These are phyloP conservation scores for Parazoanthus darwini DNA, from an alignment of 92 coral and sea anemone species.

Conservation along the genomic window DNA sequence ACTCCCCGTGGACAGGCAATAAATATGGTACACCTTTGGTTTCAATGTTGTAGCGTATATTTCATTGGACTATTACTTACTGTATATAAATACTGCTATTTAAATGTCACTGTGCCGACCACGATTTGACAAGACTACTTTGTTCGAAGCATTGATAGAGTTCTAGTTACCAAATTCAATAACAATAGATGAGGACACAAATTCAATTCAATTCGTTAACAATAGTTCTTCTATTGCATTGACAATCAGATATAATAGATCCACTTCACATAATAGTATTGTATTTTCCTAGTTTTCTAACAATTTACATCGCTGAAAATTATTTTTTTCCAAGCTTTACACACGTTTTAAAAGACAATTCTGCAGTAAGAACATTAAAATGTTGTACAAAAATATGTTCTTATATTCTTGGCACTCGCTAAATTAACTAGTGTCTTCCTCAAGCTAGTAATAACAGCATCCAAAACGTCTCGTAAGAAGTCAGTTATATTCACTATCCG, in stretches of 20 bases:
- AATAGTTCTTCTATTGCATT: not conserved
- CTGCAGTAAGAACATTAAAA: conserved; percentile 3
- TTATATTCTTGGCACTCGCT: conserved; percentile 17
- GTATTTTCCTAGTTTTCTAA: not conserved
- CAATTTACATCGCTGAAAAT: not conserved
- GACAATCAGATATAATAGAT: not conserved
- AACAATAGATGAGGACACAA: not conserved
- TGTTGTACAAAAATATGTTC: conserved; percentile 32
- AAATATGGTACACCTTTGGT: not conserved
- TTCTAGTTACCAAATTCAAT: not conserved
- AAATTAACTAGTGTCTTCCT: not conserved
- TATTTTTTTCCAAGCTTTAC: not conserved
- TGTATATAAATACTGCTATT: no score
- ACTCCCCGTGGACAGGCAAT: not conserved
- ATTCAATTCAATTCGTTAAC: not conserved
- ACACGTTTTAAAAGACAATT: not conserved
- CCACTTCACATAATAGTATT: not conserved
- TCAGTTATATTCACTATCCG: no score
- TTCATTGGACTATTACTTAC: not conserved
- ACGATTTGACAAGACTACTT: no score
- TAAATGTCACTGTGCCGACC: not conserved
- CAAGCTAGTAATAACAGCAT: not conserved
- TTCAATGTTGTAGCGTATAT: not conserved
- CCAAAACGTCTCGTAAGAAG: not conserved
- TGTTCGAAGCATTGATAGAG: no score